These are phyloP conservation scores for Macrotus californicus DNA, from an alignment of 2,113 vertebrate species.

Conservation along the genomic window DNA sequence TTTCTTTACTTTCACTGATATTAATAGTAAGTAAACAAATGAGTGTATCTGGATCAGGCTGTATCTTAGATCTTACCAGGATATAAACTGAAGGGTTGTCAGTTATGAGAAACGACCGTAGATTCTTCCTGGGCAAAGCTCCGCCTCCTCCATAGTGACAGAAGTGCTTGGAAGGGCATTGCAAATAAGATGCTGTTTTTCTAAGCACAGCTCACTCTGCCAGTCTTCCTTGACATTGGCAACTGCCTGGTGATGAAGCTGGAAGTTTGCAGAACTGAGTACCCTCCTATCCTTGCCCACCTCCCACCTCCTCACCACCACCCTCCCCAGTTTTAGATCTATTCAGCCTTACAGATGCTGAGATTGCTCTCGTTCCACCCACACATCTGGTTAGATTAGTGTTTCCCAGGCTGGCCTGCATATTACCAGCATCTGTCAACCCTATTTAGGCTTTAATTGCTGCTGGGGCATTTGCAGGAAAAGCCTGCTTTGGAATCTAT, in stretches of 20 bases:
- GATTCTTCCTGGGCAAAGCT: background rate
- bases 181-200: background rate
- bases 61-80: background rate
- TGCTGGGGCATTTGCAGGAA: constrained; percentile 30
- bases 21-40: background rate
- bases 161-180: background rate
- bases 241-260: background rate
- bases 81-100: background rate
- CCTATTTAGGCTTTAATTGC: constrained; percentile 53
- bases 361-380: background rate
- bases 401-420: constrained; percentile 38
- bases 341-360: background rate
- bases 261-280: background rate
- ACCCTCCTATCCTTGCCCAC: background rate
- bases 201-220: background rate
- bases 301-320: background rate
- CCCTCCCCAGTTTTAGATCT: background rate
- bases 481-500: background rate
- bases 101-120: background rate
- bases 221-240: background rate
- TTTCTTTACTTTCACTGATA: background rate
- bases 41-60: background rate
- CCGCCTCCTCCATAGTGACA: background rate
- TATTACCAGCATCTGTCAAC: constrained; percentile 53
- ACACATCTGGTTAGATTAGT: constrained; percentile 43